Conservation (phyloP, 2,797 vertebrate species). For the Urocyon cinereoargenteus region DNA sequence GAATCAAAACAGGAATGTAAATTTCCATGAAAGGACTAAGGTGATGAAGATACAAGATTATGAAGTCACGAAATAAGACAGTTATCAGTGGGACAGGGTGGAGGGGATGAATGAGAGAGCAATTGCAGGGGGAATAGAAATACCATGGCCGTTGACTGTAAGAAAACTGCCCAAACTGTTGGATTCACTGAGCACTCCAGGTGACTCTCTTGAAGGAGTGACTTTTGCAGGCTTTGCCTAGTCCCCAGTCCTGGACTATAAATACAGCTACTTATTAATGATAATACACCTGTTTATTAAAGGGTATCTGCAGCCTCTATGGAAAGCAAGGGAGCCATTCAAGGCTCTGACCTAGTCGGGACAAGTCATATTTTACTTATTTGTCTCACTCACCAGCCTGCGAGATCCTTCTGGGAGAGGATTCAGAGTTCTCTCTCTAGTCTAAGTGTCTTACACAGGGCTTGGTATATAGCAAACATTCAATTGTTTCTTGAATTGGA, state of each 20-base stretch:
- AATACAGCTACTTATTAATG: not conserved
- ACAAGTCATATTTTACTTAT: not conserved
- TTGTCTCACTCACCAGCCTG: not conserved
- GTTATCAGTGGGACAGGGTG: not conserved
- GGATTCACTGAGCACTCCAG: not conserved
- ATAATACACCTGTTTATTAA: not conserved
- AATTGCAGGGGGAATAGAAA: not conserved
- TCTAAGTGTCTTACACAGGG: not conserved
- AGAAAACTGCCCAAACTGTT: not conserved
- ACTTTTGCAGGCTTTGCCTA: not conserved
- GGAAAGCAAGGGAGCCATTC: not conserved
- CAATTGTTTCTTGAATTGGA: not conserved
- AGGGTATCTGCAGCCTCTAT: not conserved
- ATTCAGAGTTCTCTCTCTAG: not conserved
- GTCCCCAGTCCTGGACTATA: not conserved
- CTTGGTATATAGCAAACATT: not conserved
- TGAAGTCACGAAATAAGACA: not conserved
- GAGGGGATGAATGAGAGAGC: not conserved
- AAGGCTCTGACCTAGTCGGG: not conserved
- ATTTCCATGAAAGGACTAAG: not conserved
- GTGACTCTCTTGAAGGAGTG: not conserved
- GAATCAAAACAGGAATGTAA: not conserved
- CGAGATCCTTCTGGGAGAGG: not conserved
- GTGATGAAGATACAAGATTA: not conserved
- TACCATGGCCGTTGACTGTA: not conserved